Base-by-base conservation (phyloP, 1,140 invertebrate genomes). In the Brachionus sp. region DNA sequence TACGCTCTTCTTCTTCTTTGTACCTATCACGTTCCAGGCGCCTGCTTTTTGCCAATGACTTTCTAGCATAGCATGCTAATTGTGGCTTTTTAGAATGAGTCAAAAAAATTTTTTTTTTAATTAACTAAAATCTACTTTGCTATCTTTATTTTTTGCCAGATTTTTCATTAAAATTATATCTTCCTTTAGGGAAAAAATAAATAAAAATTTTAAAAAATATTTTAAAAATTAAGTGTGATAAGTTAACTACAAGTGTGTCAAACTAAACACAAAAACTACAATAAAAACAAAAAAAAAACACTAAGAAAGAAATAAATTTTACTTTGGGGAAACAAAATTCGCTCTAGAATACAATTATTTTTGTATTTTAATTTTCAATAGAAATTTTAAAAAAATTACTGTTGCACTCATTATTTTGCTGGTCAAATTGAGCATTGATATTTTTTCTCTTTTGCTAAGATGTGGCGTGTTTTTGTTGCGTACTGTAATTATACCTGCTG, bases 381-480 rank as follows among this genome's bases (percentile, higher is more conserved):
- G 0, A 37, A 19, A 37, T 62, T 1, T 35, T 1, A 78, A 64
- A 75, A 75, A 75, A 46, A 44, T 75, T 80, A 80, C 77, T 12
- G 77, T 80, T 25, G 77, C 77, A 66, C 77, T 80, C 77, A 80
- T 80, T 25, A 80, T 66, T 44, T 80, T 80, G 77, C 77, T 80
- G 19, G 77, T 80, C 33, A 80, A 66, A 39, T 80, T 62, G 10
- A 80, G 35, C 77, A 80, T 80, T 62, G 35, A 37, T 23, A 80
- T 29, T 44, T 80, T 80, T 80, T 80, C 77, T 12, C 77, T 46
- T 80, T 80, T 80, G 77, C 57, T 80, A 23, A 80, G 39, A 19
- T 57, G 10, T 25, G 77, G 77, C 12, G 50, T 80, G 25, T 80
- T 66, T 37, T 42, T 80, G n/a, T 80, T 57, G 37, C 70, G 70